Evolutionary conservation across 2,113 vertebrate genomes (phyloP).

Genomic region (Lathamus discolor): DNA sequence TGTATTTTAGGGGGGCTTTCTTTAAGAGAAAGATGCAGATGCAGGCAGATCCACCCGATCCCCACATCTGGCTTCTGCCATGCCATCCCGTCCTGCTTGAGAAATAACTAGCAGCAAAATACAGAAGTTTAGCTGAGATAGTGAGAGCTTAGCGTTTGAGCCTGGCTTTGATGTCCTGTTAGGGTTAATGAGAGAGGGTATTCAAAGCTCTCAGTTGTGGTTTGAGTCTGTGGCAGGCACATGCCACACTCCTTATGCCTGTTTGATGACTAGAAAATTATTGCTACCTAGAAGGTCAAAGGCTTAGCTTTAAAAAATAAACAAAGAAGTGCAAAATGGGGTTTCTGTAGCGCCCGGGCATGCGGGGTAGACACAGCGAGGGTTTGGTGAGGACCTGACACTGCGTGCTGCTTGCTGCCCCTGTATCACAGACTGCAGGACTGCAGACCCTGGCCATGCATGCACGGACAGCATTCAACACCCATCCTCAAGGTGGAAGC

Average conservation of each 20-base stretch:
- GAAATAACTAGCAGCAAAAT: not conserved
- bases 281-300: constrained; percentile 13
- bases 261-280: constrained; percentile 36
- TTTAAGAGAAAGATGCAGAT: not conserved
- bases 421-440: fast-evolving
- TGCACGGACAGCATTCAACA: fast-evolving
- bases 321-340: not conserved
- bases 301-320: constrained; percentile 21
- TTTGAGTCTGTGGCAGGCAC: constrained; percentile 1
- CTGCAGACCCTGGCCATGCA: not conserved
- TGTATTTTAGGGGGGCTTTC: not conserved
- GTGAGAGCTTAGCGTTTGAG: not conserved
- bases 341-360: not conserved
- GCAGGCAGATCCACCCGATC: not conserved
- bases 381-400: not conserved
- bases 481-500: fast-evolving
- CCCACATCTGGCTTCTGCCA: not conserved
- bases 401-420: fast-evolving
- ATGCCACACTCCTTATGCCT: not conserved
- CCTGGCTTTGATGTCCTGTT: not conserved
- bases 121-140: not conserved
- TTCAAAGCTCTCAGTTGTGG: constrained; percentile 20
- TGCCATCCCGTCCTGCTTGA: not conserved
- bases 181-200: not conserved
- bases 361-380: not conserved